Evolutionary conservation across 2,113 vertebrate species (phyloP), one percentile per base, ranked within the genome.

Genomic region (Ceuthmochares aereus): DNA sequence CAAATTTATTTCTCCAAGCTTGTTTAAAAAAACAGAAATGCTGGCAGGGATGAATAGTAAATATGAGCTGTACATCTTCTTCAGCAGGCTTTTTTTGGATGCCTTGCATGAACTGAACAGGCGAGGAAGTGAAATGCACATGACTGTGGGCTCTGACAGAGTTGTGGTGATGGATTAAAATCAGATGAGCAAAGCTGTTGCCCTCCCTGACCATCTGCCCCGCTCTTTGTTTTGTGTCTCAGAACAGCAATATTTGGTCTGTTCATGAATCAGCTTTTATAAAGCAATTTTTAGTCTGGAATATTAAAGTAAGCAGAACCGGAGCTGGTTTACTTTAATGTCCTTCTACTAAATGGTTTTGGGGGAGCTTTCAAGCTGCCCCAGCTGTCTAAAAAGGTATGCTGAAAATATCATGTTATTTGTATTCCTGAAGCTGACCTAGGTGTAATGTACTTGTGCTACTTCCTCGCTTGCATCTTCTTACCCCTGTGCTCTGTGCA

Each of bases 171-270:
- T 95, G 90, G 93, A 93, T 97, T 93, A 90, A 97, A 95, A 89
- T 96, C 91, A 78, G 84, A 91, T 68, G 89, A 95, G 84, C 3
- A 27, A 95, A 88, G 84, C 91, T 89, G 80, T 86, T 95, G 84
- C 94, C 93, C 89, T 95, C 95, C 83, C 95, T 86, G 91, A 89
- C 95, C 96, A 97, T 97, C 95, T 96, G 87, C 91, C 70, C 89
- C 6, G 7, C 30, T 95, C 89, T 83, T 90, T 91, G 79, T 86
- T 89, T 80, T 51, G 64, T 87, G 69, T 97, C 87, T 82, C 93
- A 83, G 54, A 95, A 45, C 79, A 67, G 84, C 86, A 77, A 40
- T 96, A 90, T 87, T 90, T 72, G 83, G 52, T 92, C 91, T 96
- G 93, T 87, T 90, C 14, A 13, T 78, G 94, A 86, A 91, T 95